Evolutionary conservation across 2,797 vertebrate genomes (phyloP), one percentile per base, ranked within the genome.

Genomic region (Fringilla coelebs): DNA sequence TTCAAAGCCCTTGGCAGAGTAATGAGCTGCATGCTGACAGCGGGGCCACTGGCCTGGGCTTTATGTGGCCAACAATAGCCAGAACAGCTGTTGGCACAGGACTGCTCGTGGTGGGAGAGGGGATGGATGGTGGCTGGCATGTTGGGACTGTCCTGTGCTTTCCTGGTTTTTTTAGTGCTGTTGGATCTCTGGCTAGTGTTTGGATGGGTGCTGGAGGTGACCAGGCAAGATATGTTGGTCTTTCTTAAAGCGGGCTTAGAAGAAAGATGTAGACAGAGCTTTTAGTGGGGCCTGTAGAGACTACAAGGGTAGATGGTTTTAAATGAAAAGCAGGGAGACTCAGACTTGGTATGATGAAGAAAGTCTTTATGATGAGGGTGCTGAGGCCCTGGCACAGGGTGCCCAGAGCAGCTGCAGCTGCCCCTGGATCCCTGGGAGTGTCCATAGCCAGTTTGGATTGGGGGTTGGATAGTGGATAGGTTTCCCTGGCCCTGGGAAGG

Each of bases 1-100:
- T 95, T 96, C 94, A 96, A 95, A 97, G 94, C 25, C 7, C 78
- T 96, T 89, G 66, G 77, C 82, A 68, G 93, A 90, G 94, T 84
- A 80, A 93, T 80, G 74, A 96, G 96, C 92, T 52, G 73, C 67
- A 3, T 80, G 82, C 87, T 61, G 86, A 40, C 13, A 34, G 77
- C 32, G 1, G 75, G 66, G 88, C 66, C 7, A 12, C 38, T 79
- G 91, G 52, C 85, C 78, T 1, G 3, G 87, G 82, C 78, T 94
- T 95, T 94, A 66, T 76, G 52, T 85, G 58, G 31, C 91, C 88
- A 77, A 88, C 67, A 84, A 95, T 89, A 92, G 94, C 91, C 46
- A 48, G 26, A 36, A 26, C 16, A 36, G 89, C 58, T 36, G 32
- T 17, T n/a, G 34, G 52, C 65, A 91, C 32, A 80, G 77, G 76